These are phyloP conservation scores for Eugnorisma glareosa DNA, from an alignment of 2,888 invertebrate genomes.

Conservation along the genomic window DNA sequence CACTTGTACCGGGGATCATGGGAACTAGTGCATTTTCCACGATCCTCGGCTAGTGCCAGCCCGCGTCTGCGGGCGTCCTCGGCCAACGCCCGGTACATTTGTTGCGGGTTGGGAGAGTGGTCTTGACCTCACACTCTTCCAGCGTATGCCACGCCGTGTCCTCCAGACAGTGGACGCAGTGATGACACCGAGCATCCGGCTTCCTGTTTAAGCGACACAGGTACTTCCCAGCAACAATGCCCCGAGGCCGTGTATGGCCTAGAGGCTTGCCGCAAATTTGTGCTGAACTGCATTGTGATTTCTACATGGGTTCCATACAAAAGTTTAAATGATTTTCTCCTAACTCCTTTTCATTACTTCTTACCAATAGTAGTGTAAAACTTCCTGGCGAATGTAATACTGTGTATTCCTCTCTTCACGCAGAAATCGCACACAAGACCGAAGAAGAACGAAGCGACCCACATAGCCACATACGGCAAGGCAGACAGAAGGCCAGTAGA, in stretches of 20 bases:
- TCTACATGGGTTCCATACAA: neutral
- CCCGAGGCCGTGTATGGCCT: too few relatives aligned
- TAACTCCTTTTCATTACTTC: conserved; percentile 72
- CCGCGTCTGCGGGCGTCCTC: too few relatives aligned
- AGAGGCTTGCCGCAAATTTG: neutral
- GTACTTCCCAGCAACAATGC: too few relatives aligned
- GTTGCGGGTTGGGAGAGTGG: too few relatives aligned
- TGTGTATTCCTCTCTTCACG: conserved; percentile 90
- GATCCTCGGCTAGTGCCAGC: too few relatives aligned
- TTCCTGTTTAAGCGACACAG: too few relatives aligned
- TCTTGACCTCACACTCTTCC: too few relatives aligned
- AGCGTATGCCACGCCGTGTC: neutral
- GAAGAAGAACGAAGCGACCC: conserved; percentile 91
- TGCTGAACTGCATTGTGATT: neutral
- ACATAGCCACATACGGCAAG: conserved; percentile 92
- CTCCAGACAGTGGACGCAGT: neutral
- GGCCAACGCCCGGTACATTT: too few relatives aligned
- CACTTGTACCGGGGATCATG: too few relatives aligned
- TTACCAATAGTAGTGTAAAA: conserved; percentile 93
- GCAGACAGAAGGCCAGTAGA: conserved; percentile 92
- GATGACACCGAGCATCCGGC: too few relatives aligned
- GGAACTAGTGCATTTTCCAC: too few relatives aligned
- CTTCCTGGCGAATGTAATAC: conserved; percentile 91
- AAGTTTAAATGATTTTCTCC: neutral
- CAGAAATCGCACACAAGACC: conserved; percentile 93